Base-by-base conservation (phyloP, 2,888 invertebrate species). In the Erebia epiphron region DNA sequence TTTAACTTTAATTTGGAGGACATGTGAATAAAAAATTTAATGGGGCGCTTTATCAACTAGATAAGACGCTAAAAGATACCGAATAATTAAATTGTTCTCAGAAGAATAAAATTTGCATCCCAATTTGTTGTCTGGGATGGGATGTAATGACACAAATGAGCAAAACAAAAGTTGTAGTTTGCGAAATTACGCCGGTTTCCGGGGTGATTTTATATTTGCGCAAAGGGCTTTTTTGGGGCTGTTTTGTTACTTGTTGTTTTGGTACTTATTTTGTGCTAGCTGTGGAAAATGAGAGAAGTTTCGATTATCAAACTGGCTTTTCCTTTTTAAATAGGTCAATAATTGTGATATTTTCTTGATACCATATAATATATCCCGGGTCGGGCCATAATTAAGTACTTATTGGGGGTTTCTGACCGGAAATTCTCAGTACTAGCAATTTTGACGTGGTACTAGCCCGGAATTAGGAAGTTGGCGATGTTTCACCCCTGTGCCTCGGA, bases 71-170 rank as follows among this genome's bases (percentile, higher is more conserved):
- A 35, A 1, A 35, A 7, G 35, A 21, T 21, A 62, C 49, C 26
- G 21, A 49, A 14, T 62, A 21, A 62, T 26, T 49, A 26, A 63
- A 50, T 50, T 63, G 49, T 49, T 56, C 41, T 49, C 18, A 10
- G 66, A 75, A 72, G 64, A 73, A 78, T 74, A 78, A 76, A 77
- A 80, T 82, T 83, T 81, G 80, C 79, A 82, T 79, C 79, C 77
- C 75, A 81, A 83, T 81, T 78, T 75, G 75, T 80, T 75, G 75
- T 60, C 75, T 78, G 74, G 69, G 75, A 78, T 35, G 35, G 2
- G 73, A 80, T 78, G 76, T 78, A 80, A 83, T 84, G 78, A 81
- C 80, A 82, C 75, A 80, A 80, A 77, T 78, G 78, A 80, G 66
- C 71, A 74, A 71, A 72, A 73, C 69, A 71, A 75, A 74, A 70